Conservation (phyloP, 1,140 invertebrate genomes). For the Trichonephila clavipes region DNA sequence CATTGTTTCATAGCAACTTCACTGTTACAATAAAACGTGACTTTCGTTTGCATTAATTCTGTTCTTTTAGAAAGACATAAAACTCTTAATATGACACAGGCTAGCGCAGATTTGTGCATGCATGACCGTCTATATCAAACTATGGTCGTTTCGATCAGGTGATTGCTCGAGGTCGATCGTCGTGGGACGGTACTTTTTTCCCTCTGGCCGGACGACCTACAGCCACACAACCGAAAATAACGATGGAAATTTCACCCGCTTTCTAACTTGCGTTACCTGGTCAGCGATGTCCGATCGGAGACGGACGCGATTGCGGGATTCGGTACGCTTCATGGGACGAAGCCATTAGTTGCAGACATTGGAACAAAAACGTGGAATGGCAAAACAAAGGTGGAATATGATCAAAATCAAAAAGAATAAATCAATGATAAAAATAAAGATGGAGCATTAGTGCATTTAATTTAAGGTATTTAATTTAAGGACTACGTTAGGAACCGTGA, state of each 20-base stretch:
- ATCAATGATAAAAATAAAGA: no score
- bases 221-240: constrained; percentile 19
- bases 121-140: constrained; percentile 16
- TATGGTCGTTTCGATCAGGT: constrained; percentile 5
- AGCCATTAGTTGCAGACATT: neutral
- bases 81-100: neutral
- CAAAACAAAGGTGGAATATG: no score
- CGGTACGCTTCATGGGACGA: neutral
- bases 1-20: neutral
- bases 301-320: neutral
- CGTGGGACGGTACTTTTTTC: neutral
- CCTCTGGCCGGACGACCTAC: neutral
- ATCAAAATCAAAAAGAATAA: no score
- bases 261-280: neutral
- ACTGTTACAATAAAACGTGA: neutral
- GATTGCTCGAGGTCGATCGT: neutral
- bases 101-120: neutral
- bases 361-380: no score
- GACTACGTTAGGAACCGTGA: no score
- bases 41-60: neutral
- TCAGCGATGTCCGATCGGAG: neutral
- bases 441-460: no score
- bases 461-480: no score
- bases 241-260: neutral
- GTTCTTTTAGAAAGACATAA: neutral